Percentiles rank a stretch among this genome's conserved stretches.
Evolutionary conservation across 2,113 vertebrate genomes (phyloP).

Genomic region (Ptilonorhynchus violaceus): DNA sequence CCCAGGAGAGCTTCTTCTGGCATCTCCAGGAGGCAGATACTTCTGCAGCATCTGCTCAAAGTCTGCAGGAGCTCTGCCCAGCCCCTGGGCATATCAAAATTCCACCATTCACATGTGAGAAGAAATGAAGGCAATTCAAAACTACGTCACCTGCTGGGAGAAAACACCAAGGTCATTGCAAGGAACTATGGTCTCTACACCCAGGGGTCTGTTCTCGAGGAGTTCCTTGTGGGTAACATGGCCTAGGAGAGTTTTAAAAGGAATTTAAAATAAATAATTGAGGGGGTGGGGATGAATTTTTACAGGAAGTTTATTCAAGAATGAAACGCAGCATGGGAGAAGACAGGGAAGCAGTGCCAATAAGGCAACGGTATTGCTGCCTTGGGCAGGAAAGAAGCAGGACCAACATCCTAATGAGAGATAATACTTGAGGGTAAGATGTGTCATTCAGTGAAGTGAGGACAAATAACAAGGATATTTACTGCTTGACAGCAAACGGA

Average conservation of each 20-base stretch:
- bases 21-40: not conserved
- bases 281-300: not conserved
- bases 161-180: accelerated
- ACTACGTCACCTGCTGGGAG: not conserved
- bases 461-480: not conserved
- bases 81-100: accelerated
- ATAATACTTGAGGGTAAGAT: not conserved
- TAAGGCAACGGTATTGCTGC: not conserved
- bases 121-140: not conserved
- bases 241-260: not conserved
- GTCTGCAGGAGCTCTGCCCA: not conserved
- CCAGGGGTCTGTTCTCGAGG: not conserved
- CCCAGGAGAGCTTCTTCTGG: not conserved
- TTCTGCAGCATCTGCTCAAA: not conserved
- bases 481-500: not conserved
- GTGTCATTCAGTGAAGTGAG: not conserved
- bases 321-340: not conserved
- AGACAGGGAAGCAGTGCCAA: not conserved
- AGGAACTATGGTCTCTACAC: accelerated
- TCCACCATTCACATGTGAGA: not conserved
- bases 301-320: not conserved
- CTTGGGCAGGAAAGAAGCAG: not conserved
- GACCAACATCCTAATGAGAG: not conserved
- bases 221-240: not conserved
- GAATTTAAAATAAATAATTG: not conserved